Evolutionary conservation across 2,797 vertebrate genomes (phyloP), one percentile per base, ranked within the genome.

Genomic region (Poecilia wingei): DNA sequence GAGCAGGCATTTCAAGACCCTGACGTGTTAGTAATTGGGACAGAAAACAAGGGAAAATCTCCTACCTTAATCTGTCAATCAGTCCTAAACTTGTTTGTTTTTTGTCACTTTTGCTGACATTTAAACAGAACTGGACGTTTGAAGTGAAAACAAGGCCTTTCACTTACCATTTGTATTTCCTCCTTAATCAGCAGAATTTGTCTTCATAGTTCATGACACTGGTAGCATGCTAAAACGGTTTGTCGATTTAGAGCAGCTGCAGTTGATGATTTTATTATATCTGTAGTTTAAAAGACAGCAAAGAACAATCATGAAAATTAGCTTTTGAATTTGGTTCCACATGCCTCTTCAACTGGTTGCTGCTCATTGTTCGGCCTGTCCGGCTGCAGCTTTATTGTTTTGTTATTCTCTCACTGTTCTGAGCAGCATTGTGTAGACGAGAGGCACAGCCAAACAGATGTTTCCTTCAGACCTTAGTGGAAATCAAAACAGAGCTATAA

Each of bases 21-120:
- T 72, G 10, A 70, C 49, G 76, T 86, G 82, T 83, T 82, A 87
- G 77, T 82, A 91, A 90, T 57, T 88, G 83, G 86, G 82, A 74
- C 84, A 79, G 82, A 84, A 83, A 85, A 82, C 77, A 4, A 70
- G 87, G 83, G 75, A 82, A 74, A 74, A 77, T 46, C 22, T 72
- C 59, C 68, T 75, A 6, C 88, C 83, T 91, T 84, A 87, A 91
- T 87, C 87, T 49, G 82, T 87, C 93, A 91, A 16, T 94, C 92
- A 91, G 74, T 89, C 73, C 6, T 33, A 76, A 86, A 74, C 55
- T 22, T 77, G 80, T 89, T 91, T 88, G 74, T 85, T 33, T 61
- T 57, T 69, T 45, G 53, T 39, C 74, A 86, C 76, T 36, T 84
- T 36, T 72, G 28, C 78, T 53, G 82, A 75, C 39, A 49, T 77